A percentile compares a stretch with the other conserved stretches of the same genome.
Evolutionary conservation across 2,113 vertebrate species (phyloP).

Genomic region (Balaeniceps rex): DNA sequence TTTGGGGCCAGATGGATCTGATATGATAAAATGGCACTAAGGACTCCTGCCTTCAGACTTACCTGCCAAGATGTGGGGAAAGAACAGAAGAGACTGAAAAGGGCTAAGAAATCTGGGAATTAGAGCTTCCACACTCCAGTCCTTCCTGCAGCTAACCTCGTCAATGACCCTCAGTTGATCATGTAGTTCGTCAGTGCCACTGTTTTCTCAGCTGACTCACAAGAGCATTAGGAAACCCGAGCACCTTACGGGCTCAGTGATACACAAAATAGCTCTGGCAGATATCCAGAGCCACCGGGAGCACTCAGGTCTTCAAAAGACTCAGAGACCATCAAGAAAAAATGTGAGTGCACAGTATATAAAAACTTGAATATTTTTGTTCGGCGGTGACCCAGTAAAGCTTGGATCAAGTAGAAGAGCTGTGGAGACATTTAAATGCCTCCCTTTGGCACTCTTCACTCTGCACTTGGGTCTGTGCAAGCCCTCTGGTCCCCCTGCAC

Average conservation of each 20-base stretch:
- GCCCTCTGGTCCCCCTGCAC: not conserved
- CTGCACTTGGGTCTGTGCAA: not conserved
- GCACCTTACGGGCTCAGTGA: not conserved
- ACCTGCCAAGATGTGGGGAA: not conserved
- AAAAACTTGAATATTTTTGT: not conserved
- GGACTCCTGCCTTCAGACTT: not conserved
- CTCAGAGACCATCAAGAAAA: not conserved
- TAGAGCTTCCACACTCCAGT: not conserved
- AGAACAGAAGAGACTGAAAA: not conserved
- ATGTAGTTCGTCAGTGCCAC: not conserved
- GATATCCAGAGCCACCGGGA: not conserved
- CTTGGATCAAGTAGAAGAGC: not conserved
- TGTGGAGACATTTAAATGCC: not conserved
- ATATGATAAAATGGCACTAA: not conserved
- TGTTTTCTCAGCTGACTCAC: not conserved
- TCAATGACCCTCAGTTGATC: not conserved
- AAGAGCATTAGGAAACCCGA: not conserved
- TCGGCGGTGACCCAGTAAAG: rapidly evolving
- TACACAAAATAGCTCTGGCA: not conserved
- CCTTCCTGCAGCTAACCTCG: not conserved
- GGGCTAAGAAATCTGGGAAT: not conserved
- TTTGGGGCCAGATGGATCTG: not conserved
- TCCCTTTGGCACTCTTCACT: not conserved
- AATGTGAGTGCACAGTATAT: not conserved
- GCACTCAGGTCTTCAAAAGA: not conserved